Evolutionary conservation across 2,113 vertebrate species (phyloP).

Genomic region (Sinocyclocheilus grahami): DNA sequence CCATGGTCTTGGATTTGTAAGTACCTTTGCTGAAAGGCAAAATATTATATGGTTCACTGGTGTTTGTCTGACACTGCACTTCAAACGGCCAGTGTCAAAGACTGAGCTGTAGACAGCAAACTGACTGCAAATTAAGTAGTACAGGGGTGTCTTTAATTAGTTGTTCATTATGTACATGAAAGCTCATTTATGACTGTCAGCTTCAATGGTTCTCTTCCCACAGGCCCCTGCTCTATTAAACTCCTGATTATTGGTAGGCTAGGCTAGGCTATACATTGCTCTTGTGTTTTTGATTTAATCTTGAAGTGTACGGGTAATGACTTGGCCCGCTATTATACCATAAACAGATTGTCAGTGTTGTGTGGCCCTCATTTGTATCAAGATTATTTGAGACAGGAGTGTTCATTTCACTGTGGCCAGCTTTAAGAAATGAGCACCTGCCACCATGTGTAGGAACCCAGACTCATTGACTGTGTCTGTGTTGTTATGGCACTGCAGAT

Average conservation of each 20-base stretch:
- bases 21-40: not conserved
- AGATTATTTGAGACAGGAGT: not conserved
- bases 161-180: not conserved
- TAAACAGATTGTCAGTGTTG: not conserved
- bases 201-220: not conserved
- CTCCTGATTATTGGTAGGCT: not conserved
- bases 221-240: not conserved
- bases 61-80: not conserved
- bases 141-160: not conserved
- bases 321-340: not conserved
- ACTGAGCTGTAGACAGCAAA: not conserved
- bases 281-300: not conserved
- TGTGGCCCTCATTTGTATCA: not conserved
- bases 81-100: not conserved
- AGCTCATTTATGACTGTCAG: not conserved
- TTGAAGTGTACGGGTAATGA: slow-evolving; percentile 11
- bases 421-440: slow-evolving; percentile 30
- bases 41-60: not conserved
- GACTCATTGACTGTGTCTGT: not conserved
- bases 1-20: not conserved
- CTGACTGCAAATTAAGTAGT: not conserved
- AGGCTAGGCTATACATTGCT: not conserved
- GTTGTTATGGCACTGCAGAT: not conserved
- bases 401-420: not conserved
- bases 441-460: not conserved